Evolutionary conservation across 2,113 vertebrate species (phyloP).

Genomic region (Promerops cafer): DNA sequence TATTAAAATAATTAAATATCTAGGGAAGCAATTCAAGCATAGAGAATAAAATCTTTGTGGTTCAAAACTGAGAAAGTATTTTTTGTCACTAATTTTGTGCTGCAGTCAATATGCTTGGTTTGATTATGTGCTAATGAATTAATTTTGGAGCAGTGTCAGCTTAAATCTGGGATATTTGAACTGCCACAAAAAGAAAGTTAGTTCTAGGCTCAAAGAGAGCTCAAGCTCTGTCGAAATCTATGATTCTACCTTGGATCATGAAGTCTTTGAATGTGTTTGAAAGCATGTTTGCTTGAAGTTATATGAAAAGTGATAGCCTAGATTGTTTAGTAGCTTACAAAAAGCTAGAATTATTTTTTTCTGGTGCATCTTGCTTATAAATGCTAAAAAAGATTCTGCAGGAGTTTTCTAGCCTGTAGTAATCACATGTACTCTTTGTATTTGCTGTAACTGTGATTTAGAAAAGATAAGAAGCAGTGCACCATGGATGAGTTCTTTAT

Average conservation of each 20-base stretch:
- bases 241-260: background rate
- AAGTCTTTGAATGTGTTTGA: background rate
- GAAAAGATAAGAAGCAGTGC: rapidly evolving
- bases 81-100: background rate
- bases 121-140: background rate
- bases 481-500: background rate
- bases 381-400: background rate
- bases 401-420: background rate
- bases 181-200: background rate
- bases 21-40: background rate
- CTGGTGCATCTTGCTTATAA: background rate
- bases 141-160: background rate
- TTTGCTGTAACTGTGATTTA: background rate
- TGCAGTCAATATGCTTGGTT: background rate
- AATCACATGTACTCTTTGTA: background rate
- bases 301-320: background rate
- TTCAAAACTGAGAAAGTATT: background rate
- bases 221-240: background rate
- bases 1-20: background rate
- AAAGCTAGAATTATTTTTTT: background rate
- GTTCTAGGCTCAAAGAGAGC: background rate
- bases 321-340: background rate
- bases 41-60: background rate
- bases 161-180: background rate
- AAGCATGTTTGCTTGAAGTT: background rate